Evolutionary conservation across 2,797 vertebrate genomes (phyloP).

Genomic region (Bovichtus diacanthus): DNA sequence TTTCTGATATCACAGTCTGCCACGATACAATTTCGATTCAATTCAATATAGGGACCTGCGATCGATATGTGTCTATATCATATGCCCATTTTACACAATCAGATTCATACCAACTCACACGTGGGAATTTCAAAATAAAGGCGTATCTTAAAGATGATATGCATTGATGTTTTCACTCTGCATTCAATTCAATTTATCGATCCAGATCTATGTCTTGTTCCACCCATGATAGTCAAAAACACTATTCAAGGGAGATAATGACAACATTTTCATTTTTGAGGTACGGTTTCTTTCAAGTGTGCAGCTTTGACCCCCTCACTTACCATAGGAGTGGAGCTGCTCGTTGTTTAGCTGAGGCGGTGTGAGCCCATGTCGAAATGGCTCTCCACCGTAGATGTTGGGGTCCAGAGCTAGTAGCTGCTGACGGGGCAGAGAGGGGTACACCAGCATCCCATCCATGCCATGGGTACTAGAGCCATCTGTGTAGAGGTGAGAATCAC

Average conservation of each 20-base stretch:
- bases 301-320: conserved; percentile 44
- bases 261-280: not conserved
- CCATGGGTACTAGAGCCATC: conserved; percentile 90
- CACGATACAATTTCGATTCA: too few relatives aligned
- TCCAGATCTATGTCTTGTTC: too few relatives aligned
- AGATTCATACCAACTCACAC: too few relatives aligned
- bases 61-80: too few relatives aligned
- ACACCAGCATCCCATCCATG: conserved; percentile 90
- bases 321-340: conserved; percentile 92
- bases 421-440: conserved; percentile 89
- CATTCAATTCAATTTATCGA: too few relatives aligned
- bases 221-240: too few relatives aligned
- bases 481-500: conserved; percentile 41
- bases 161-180: too few relatives aligned
- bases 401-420: conserved; percentile 90
- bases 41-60: too few relatives aligned
- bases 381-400: conserved; percentile 88
- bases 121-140: too few relatives aligned
- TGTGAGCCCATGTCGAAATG: conserved; percentile 91
- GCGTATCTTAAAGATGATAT: too few relatives aligned
- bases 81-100: too few relatives aligned
- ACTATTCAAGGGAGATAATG: not conserved
- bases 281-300: not conserved
- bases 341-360: conserved; percentile 90
- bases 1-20: too few relatives aligned